phyloP scores from a whole-genome alignment of 2,113 vertebrate genomes.

The Solea solea region DNA sequence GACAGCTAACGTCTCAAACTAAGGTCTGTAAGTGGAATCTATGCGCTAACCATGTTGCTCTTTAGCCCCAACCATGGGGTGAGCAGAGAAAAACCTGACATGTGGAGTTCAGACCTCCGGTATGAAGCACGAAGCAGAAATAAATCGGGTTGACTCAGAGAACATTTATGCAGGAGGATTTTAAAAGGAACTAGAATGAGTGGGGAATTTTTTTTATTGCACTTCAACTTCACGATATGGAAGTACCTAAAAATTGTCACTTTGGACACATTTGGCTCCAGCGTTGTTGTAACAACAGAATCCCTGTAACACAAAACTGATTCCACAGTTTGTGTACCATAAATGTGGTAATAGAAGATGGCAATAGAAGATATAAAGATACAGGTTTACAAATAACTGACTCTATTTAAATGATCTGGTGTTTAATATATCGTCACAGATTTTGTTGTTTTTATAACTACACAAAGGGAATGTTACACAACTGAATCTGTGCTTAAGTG shows the following conservation, averaged over 20 bases:
- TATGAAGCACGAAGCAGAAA: slow-evolving; percentile 60
- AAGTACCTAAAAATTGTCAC: slow-evolving; percentile 22
- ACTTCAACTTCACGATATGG: slow-evolving; percentile 40
- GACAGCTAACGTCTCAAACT: slow-evolving; percentile 78
- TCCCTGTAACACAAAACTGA: slow-evolving; percentile 7
- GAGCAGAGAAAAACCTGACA: slow-evolving; percentile 70
- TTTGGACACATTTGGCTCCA: slow-evolving; percentile 6
- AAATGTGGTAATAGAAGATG: no score
- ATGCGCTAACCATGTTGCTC: slow-evolving; percentile 75
- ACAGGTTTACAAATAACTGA: no score
- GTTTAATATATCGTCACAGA: no score
- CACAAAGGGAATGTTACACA: no score
- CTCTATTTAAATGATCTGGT: no score
- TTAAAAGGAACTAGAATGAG: slow-evolving; percentile 50
- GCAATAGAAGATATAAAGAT: no score
- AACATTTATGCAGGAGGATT: slow-evolving; percentile 63
- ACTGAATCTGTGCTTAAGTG: no score
- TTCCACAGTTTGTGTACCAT: neutral
- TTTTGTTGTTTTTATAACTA: no score
- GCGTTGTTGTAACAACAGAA: slow-evolving; percentile 7
- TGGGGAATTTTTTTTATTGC: slow-evolving; percentile 45
- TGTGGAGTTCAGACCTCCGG: slow-evolving; percentile 66
- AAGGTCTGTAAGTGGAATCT: slow-evolving; percentile 73
- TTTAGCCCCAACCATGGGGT: slow-evolving; percentile 70
- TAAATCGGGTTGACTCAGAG: slow-evolving; percentile 76